Percentiles rank a stretch among this genome's conserved stretches.
phyloP scores from a whole-genome alignment of 2,888 invertebrate species.

The Dysmachus trigonus region DNA sequence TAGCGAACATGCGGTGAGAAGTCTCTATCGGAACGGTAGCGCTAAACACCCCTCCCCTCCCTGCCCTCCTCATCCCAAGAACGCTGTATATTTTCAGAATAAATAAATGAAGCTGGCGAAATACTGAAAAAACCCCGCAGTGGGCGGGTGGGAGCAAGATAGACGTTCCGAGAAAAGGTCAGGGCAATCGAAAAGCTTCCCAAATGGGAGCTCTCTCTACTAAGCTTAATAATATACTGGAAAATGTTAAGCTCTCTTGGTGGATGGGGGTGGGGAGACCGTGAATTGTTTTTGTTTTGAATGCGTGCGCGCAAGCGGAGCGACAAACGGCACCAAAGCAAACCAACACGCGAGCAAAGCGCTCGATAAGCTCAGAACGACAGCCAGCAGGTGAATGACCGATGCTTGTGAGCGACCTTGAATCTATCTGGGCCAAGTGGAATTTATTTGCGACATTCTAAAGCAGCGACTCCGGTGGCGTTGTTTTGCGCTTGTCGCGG shows the following conservation, averaged over 20 bases:
- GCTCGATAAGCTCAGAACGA: conserved; percentile 22
- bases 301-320: not conserved
- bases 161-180: not conserved
- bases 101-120: not conserved
- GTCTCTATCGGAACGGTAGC: not conserved
- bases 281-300: conserved; percentile 22
- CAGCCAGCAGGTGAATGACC: conserved; percentile 64
- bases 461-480: not conserved
- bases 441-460: conserved; percentile 51
- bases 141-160: not conserved
- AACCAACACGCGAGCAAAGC: conserved; percentile 11
- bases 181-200: conserved; percentile 29
- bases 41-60: not conserved
- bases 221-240: not conserved
- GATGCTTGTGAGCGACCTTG: conserved; percentile 64
- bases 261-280: not conserved
- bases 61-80: not conserved
- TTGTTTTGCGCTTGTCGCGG: not conserved
- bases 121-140: not conserved
- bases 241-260: not conserved
- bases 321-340: not conserved
- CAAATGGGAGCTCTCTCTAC: not conserved
- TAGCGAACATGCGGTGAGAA: not conserved
- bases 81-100: not conserved
- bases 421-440: conserved; percentile 65